These are phyloP conservation scores for Cyprinodon diabolis DNA, from an alignment of 2,797 vertebrate genomes.

Conservation along the genomic window DNA sequence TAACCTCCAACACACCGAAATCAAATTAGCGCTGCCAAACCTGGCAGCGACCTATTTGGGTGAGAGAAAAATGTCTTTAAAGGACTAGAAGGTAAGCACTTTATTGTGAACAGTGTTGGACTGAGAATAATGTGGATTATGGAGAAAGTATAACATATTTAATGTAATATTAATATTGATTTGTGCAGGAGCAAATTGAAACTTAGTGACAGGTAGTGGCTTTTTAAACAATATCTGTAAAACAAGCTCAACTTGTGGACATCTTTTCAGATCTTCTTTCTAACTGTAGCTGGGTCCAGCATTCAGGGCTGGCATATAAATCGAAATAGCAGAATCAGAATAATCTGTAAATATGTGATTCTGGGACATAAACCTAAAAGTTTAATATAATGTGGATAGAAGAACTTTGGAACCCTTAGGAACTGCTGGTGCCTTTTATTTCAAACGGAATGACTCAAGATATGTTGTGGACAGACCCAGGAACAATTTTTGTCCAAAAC, in stretches of 20 bases:
- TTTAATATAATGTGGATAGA: slow-evolving; percentile 17
- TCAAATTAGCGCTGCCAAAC: background rate
- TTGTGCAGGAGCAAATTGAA: slow-evolving; percentile 1
- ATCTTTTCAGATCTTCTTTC: background rate
- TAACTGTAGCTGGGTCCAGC: background rate
- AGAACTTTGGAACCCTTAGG: background rate
- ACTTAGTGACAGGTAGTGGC: background rate
- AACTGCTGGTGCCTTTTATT: slow-evolving; percentile 25
- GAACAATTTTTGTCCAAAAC: background rate
- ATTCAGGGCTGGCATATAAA: slow-evolving; percentile 1
- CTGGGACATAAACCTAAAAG: background rate
- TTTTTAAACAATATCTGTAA: background rate
- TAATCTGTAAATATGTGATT: slow-evolving; percentile 9
- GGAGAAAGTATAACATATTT: background rate
- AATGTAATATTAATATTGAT: background rate
- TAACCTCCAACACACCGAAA: background rate
- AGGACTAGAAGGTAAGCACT: too few species aligned
- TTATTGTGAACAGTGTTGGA: too few species aligned
- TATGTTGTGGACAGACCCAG: background rate
- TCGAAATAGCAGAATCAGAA: slow-evolving; percentile 14
- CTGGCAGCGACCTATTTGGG: too few species aligned
- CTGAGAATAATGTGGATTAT: background rate
- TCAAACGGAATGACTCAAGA: slow-evolving; percentile 59
- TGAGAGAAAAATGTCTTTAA: too few species aligned
- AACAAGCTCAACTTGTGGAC: background rate